Evolutionary conservation across 2,888 invertebrate genomes (phyloP).

Genomic region (Steinernema scapterisci): DNA sequence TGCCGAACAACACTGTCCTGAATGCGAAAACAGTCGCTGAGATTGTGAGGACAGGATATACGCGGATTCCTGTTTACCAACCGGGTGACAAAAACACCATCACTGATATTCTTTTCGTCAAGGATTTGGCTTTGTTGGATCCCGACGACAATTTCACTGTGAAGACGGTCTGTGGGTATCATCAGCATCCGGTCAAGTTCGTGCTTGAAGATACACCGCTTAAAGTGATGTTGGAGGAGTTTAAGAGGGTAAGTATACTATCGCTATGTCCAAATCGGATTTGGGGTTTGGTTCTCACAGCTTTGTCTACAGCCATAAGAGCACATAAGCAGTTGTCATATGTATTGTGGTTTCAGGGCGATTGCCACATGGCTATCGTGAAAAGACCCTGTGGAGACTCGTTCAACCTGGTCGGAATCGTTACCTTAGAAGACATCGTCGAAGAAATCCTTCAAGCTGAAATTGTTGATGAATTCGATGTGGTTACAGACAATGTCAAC

Average conservation of each 20-base stretch:
- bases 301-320: too few relatives aligned
- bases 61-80: slow-evolving; percentile 85
- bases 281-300: too few relatives aligned
- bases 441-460: slow-evolving; percentile 94
- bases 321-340: too few relatives aligned
- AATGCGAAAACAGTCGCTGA: slow-evolving; percentile 93
- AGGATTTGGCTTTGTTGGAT: slow-evolving; percentile 95
- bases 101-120: slow-evolving; percentile 80
- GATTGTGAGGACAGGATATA: slow-evolving; percentile 87
- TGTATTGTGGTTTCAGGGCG: slow-evolving; percentile 41
- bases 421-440: slow-evolving; percentile 94
- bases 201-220: slow-evolving; percentile 92
- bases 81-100: slow-evolving; percentile 39
- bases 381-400: slow-evolving; percentile 78
- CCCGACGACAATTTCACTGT: slow-evolving; percentile 86
- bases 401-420: slow-evolving; percentile 82
- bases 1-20: slow-evolving; percentile 83
- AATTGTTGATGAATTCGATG: slow-evolving; percentile 95
- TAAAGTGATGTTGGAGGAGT: slow-evolving; percentile 91
- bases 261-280: too few relatives aligned
- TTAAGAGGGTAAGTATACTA: slow-evolving; percentile 77
- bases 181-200: slow-evolving; percentile 91
- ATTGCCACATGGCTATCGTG: slow-evolving; percentile 55
- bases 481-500: slow-evolving; percentile 68
- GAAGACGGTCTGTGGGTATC: slow-evolving; percentile 68